Conservation (phyloP, 2,113 vertebrate species). For the Capra hircus region DNA sequence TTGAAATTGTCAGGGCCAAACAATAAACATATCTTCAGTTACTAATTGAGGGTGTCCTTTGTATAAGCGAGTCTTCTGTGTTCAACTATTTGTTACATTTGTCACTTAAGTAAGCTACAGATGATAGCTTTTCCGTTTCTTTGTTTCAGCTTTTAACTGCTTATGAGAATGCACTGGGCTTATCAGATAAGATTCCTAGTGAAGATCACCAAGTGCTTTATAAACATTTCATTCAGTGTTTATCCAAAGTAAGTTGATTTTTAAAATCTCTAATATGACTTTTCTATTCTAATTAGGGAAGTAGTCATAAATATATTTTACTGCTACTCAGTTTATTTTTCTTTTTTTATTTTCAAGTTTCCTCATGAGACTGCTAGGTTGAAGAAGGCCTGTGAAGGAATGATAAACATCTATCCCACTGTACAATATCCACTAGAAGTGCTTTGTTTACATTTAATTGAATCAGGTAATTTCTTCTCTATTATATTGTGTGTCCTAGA, state of each 20-base stretch:
- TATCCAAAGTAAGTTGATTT: conserved; percentile 87
- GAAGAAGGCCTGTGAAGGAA: conserved; percentile 88
- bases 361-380: conserved; percentile 86
- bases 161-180: conserved; percentile 88
- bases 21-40: background rate
- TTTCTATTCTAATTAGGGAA: background rate
- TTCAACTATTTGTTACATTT: background rate
- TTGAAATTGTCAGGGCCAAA: background rate
- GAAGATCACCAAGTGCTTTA: conserved; percentile 89
- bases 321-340: background rate
- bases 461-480: conserved; percentile 82
- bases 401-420: conserved; percentile 86
- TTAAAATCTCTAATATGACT: background rate
- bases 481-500: background rate
- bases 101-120: background rate
- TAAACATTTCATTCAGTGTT: conserved; percentile 87
- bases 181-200: conserved; percentile 83
- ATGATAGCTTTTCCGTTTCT: background rate
- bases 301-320: background rate
- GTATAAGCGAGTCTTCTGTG: background rate
- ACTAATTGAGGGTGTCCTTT: background rate
- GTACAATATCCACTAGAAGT: conserved; percentile 88
- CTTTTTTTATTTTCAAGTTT: conserved; percentile 77
- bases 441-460: conserved; percentile 87
- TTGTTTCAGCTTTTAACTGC: conserved; percentile 89